Evolutionary conservation across 2,888 invertebrate genomes (phyloP).

Genomic region (Athalia rosae): DNA sequence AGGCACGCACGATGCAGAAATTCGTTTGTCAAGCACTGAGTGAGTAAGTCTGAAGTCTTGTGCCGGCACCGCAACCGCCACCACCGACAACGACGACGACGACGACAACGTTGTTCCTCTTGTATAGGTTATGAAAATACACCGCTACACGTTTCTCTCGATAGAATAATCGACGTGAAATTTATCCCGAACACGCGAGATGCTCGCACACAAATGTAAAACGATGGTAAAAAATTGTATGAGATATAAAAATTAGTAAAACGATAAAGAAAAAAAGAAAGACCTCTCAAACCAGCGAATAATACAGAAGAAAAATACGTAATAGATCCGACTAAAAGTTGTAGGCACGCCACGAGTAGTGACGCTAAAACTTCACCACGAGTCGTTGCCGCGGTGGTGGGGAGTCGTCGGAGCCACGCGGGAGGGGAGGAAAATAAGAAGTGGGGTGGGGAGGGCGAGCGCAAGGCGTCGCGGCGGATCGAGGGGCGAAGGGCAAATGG

Average conservation of each 20-base stretch:
- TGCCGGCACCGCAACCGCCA: conserved; percentile 10
- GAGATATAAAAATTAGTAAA: not conserved
- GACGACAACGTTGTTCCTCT: not conserved
- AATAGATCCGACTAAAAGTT: conserved; percentile 66
- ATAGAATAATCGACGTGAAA: not conserved
- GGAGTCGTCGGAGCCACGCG: conserved; percentile 41
- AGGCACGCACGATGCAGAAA: conserved; percentile 10
- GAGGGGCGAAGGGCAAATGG: conserved; percentile 50
- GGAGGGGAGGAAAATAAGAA: conserved; percentile 39
- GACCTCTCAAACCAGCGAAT: not conserved
- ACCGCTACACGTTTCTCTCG: not conserved
- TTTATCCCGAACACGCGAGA: not conserved
- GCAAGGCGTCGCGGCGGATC: conserved; percentile 45
- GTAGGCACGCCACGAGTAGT: conserved; percentile 66
- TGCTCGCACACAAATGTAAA: not conserved
- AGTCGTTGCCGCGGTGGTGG: conserved; percentile 54
- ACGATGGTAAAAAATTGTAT: not conserved
- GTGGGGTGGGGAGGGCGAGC: conserved; percentile 24
- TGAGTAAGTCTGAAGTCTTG: not conserved
- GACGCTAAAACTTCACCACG: conserved; percentile 70
- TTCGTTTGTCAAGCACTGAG: conserved; percentile 41
- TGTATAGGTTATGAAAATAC: conserved; percentile 41
- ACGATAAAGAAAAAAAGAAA: not conserved
- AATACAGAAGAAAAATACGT: conserved; percentile 57
- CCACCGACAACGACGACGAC: not conserved